Evolutionary conservation across 2,797 vertebrate genomes (phyloP), one percentile per base, ranked within the genome.

Genomic region (Neomorphus geoffroyi): DNA sequence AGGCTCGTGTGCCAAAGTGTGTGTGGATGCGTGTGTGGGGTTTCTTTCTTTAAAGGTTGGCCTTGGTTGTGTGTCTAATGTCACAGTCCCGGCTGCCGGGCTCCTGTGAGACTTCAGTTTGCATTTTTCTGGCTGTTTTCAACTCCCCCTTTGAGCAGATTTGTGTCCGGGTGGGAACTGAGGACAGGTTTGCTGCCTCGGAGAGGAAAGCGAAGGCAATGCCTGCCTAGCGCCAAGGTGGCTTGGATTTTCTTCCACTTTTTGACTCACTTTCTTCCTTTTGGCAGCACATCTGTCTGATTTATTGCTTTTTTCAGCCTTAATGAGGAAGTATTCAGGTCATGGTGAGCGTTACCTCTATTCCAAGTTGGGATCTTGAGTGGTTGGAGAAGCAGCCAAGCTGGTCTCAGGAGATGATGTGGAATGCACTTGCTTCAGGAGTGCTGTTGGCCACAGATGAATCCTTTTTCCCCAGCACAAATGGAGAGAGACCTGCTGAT

Each of bases 1-100:
- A 95, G 97, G 97, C 97, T 98, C 64, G 65, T 27, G 98, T 98
- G 98, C 98, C 98, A 97, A 98, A 97, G 96, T 33, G 96, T 87
- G 95, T 33, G 80, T 18, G 57, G 48, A 46, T 51, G 71, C 0
- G 85, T 1, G 87, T n/a, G 88, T 53, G 65, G 84, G 14, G 19
- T 72, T 89, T 87, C 18, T 84, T 60, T 61, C 92, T 96, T 95
- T 91, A 56, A 60, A 93, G 90, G 80, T 96, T 94, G 95, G 91
- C 93, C 66, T 94, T 56, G 7, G 82, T 94, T 89, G 30, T 96
- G 7, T 89, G 56, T 94, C 95, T 72, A 62, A 66, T 45, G 43
- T 91, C 85, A 90, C 56, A 64, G 80, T 80, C 80, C 33, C 66
- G 17, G 10, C 12, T 19, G 41, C 2, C 33, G 91, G 94, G 92